These are phyloP conservation scores for Stomatorhinus ivindoensis DNA, from an alignment of 2,113 vertebrate species.

Conservation along the genomic window DNA sequence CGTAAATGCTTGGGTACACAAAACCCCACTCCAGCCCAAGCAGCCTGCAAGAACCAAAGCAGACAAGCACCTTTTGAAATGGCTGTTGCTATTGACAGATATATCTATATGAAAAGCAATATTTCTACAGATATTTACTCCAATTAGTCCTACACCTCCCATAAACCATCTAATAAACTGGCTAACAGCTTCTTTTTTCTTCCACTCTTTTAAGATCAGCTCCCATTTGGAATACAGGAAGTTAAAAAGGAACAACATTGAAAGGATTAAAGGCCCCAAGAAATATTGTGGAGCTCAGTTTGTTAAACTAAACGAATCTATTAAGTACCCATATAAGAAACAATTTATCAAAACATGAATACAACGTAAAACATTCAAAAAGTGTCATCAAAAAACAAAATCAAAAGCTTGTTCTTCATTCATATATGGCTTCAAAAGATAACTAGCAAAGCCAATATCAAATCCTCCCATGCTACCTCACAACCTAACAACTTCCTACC, in stretches of 20 bases:
- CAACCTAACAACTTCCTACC: neutral
- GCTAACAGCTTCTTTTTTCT: neutral
- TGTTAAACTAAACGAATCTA: neutral
- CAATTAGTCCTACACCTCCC: neutral
- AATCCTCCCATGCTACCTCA: neutral
- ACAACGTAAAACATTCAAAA: slow-evolving; percentile 11
- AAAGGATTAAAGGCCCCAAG: neutral
- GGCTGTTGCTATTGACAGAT: neutral
- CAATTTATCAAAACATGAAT: neutral
- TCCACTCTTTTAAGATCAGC: neutral
- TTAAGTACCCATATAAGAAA: neutral
- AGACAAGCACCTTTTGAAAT: neutral
- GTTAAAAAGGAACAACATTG: neutral
- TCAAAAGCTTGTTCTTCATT: slow-evolving; percentile 2
- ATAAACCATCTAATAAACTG: neutral
- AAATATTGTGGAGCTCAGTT: neutral
- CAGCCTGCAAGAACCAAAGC: neutral
- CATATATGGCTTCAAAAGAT: slow-evolving; percentile 5
- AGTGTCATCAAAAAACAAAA: neutral
- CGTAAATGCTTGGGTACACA: neutral
- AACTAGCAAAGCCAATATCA: neutral
- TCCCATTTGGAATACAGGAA: neutral
- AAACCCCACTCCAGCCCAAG: neutral
- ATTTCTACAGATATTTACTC: slow-evolving; percentile 23
- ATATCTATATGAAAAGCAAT: slow-evolving; percentile 43